Evolutionary conservation across 1,140 invertebrate species (phyloP).

Genomic region (Drosophila nigrodunni): DNA sequence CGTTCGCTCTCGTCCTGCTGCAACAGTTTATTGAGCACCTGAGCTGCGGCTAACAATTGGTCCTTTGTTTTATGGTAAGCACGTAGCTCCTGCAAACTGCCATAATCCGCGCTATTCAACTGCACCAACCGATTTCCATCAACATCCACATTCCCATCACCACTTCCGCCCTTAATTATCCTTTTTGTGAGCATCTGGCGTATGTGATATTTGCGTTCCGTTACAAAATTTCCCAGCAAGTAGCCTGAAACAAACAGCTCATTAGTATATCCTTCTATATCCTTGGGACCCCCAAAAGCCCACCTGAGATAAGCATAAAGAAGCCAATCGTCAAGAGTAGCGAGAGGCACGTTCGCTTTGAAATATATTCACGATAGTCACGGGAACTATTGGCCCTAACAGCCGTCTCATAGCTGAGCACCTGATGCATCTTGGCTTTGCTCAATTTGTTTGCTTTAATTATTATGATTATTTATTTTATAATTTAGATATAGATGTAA

Average conservation of each 20-base stretch:
- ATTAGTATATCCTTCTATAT: slow-evolving; percentile 47
- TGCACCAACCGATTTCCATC: slow-evolving; percentile 51
- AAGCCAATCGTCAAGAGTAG: slow-evolving; percentile 81
- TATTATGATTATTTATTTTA: not conserved
- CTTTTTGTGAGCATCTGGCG: slow-evolving; percentile 72
- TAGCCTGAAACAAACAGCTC: slow-evolving; percentile 72
- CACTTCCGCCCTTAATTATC: slow-evolving; percentile 49
- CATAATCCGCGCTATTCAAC: slow-evolving; percentile 69
- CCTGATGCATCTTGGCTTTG: slow-evolving; percentile 74
- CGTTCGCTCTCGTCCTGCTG: slow-evolving; percentile 72
- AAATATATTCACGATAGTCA: slow-evolving; percentile 79
- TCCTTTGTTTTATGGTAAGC: slow-evolving; percentile 75
- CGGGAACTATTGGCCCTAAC: slow-evolving; percentile 76
- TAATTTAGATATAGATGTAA: not conserved
- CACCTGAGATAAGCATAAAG: slow-evolving; percentile 82
- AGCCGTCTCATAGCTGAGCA: slow-evolving; percentile 84
- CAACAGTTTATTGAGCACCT: slow-evolving; percentile 69
- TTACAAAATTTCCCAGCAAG: slow-evolving; percentile 80
- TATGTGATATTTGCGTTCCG: slow-evolving; percentile 81
- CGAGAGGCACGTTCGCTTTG: slow-evolving; percentile 81
- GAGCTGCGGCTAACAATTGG: slow-evolving; percentile 64
- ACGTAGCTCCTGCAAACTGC: slow-evolving; percentile 70
- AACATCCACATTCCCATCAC: slow-evolving; percentile 10
- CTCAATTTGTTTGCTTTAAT: not conserved
- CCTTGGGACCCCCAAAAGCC: slow-evolving; percentile 14